These are phyloP conservation scores for Andrena fulva DNA, from an alignment of 2,888 invertebrate species.

Conservation along the genomic window DNA sequence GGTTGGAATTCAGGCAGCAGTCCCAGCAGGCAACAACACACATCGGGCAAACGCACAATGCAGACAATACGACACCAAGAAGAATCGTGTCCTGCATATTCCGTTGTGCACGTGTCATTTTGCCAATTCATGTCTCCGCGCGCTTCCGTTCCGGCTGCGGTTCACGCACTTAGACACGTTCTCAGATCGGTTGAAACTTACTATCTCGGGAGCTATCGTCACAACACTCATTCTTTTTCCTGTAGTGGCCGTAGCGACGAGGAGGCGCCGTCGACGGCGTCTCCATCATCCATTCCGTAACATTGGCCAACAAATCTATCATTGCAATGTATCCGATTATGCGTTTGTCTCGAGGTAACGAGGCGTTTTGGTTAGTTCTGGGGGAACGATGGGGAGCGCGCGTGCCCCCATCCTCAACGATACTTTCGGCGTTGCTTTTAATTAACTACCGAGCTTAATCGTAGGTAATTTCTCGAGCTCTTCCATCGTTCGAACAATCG, in stretches of 20 bases:
- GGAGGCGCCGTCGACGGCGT: slow-evolving; percentile 78
- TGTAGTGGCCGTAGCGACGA: slow-evolving; percentile 83
- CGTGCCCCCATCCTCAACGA: slow-evolving; percentile 4
- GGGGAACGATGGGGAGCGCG: slow-evolving; percentile 19
- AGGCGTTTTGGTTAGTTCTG: slow-evolving; percentile 16
- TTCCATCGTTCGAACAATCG: neutral
- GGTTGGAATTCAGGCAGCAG: slow-evolving; percentile 77
- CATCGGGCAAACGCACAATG: slow-evolving; percentile 80
- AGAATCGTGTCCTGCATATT: slow-evolving; percentile 81
- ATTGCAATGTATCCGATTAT: slow-evolving; percentile 75
- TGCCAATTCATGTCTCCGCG: slow-evolving; percentile 55
- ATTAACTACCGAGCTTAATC: neutral
- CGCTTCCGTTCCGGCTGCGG: slow-evolving; percentile 63
- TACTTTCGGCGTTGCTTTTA: neutral
- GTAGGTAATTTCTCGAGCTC: neutral
- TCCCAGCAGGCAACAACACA: slow-evolving; percentile 80
- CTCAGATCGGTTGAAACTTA: slow-evolving; percentile 80
- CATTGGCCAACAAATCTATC: slow-evolving; percentile 81
- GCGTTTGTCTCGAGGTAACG: slow-evolving; percentile 44
- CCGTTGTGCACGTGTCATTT: slow-evolving; percentile 73
- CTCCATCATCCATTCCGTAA: slow-evolving; percentile 82
- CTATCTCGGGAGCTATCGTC: slow-evolving; percentile 84
- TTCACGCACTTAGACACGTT: slow-evolving; percentile 49
- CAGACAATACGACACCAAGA: slow-evolving; percentile 83
- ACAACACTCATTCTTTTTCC: slow-evolving; percentile 85